Conservation (phyloP, 2,113 vertebrate genomes). For the Leptocoma aspasia region DNA sequence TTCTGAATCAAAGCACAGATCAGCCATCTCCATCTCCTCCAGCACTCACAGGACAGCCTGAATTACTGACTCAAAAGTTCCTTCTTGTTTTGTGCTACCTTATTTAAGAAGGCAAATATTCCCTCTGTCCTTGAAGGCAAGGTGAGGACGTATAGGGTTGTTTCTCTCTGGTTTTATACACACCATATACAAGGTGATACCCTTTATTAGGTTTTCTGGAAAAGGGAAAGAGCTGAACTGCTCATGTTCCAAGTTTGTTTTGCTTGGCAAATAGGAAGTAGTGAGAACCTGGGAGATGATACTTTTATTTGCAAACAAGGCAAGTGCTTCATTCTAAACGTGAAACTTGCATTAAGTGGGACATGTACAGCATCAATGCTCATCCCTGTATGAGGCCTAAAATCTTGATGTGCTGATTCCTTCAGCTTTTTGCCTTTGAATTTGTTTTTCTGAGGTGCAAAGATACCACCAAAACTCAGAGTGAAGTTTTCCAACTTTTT, state of each 20-base stretch:
- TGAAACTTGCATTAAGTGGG: not conserved
- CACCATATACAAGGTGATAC: rapidly evolving
- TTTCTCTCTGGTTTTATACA: rapidly evolving
- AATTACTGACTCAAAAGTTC: not conserved
- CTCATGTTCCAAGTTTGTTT: not conserved
- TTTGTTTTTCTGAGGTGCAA: conserved; percentile 44
- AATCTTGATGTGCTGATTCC: not conserved
- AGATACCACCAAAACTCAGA: not conserved
- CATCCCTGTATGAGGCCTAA: not conserved
- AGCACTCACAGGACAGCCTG: not conserved
- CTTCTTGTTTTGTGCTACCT: not conserved
- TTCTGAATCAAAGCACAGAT: not conserved
- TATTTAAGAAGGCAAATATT: not conserved
- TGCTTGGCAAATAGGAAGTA: conserved; percentile 11
- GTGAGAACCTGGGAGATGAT: not conserved
- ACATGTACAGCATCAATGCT: not conserved
- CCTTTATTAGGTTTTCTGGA: not conserved
- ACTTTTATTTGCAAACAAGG: conserved; percentile 25
- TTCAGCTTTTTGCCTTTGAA: conserved; percentile 5
- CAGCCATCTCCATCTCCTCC: not conserved
- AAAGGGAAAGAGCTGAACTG: not conserved
- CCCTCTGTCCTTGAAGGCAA: not conserved
- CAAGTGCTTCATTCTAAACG: not conserved
- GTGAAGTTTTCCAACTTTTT: not conserved
- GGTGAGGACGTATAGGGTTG: not conserved